Evolutionary conservation across 2,888 invertebrate species (phyloP).

Genomic region (Polymixis flavicincta): DNA sequence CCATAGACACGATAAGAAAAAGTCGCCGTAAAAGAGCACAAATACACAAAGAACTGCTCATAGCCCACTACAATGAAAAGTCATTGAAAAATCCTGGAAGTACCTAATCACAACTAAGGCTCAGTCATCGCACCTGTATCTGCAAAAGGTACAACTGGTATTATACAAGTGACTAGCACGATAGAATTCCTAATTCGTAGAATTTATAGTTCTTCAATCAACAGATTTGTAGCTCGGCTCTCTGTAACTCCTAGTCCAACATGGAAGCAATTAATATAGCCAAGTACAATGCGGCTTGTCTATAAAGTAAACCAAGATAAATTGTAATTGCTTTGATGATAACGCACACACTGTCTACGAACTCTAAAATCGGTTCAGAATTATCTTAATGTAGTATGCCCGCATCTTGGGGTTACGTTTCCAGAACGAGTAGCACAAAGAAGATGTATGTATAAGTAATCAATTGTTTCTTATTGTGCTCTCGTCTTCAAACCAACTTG

Average conservation of each 20-base stretch:
- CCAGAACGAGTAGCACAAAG: constrained; percentile 29
- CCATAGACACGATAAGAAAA: background rate
- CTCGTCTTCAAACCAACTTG: constrained; percentile 19
- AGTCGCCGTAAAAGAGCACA: background rate
- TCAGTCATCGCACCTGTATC: background rate
- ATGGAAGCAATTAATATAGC: constrained; percentile 32
- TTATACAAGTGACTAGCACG: background rate
- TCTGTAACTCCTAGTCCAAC: constrained; percentile 4
- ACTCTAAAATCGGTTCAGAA: constrained; percentile 41
- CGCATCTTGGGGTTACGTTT: constrained; percentile 44
- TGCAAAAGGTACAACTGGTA: constrained; percentile 1
- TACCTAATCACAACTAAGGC: background rate
- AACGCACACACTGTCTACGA: constrained; percentile 38
- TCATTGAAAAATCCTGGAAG: background rate
- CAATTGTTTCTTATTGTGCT: constrained; percentile 39
- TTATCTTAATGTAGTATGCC: constrained; percentile 41
- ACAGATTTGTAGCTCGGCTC: background rate
- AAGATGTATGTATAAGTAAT: constrained; percentile 28
- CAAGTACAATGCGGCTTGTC: constrained; percentile 46
- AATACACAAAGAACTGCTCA: background rate
- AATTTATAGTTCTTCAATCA: constrained; percentile 17
- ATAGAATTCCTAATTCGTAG: background rate
- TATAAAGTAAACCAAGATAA: constrained; percentile 49
- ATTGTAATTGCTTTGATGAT: constrained; percentile 52
- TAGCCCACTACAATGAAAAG: background rate